phyloP scores from a whole-genome alignment of 2,888 invertebrate species.

The Meta bourneti region DNA sequence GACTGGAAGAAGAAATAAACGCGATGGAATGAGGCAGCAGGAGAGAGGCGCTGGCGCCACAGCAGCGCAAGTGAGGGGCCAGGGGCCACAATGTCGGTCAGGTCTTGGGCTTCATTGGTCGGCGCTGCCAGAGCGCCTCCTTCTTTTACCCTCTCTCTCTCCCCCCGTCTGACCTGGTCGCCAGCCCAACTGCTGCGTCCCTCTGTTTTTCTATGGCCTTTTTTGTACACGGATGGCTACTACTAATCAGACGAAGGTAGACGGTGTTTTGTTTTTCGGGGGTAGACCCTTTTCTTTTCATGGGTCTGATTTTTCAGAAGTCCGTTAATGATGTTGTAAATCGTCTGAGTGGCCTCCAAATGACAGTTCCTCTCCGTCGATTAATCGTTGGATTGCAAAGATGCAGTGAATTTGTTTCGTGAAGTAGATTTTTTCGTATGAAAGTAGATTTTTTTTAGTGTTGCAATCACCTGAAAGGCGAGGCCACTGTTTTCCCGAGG shows the following conservation, averaged over 20 bases:
- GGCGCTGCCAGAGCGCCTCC: constrained; percentile 47
- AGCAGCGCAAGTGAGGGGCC: constrained; percentile 23
- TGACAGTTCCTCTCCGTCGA: neutral
- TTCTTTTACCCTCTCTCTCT: constrained; percentile 22
- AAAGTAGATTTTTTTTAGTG: too few relatives aligned
- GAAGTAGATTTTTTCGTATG: neutral
- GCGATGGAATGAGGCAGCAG: neutral
- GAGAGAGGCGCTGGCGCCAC: constrained; percentile 41
- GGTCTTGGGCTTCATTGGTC: constrained; percentile 66
- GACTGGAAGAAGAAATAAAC: constrained; percentile 8
- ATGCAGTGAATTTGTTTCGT: neutral
- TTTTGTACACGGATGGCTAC: neutral
- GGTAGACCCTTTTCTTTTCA: neutral
- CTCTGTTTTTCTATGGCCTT: neutral
- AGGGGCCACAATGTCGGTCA: constrained; percentile 75
- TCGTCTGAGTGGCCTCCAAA: neutral
- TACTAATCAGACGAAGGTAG: neutral
- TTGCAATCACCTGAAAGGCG: too few relatives aligned
- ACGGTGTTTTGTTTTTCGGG: neutral
- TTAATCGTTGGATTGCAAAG: neutral
- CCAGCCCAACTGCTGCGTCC: neutral
- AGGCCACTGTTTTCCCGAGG: too few relatives aligned
- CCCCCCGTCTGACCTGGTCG: constrained; percentile 17
- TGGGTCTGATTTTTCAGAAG: neutral
- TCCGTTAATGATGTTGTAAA: neutral